These are phyloP conservation scores for Gulo gulo DNA, from an alignment of 2,113 vertebrate genomes.

Conservation along the genomic window DNA sequence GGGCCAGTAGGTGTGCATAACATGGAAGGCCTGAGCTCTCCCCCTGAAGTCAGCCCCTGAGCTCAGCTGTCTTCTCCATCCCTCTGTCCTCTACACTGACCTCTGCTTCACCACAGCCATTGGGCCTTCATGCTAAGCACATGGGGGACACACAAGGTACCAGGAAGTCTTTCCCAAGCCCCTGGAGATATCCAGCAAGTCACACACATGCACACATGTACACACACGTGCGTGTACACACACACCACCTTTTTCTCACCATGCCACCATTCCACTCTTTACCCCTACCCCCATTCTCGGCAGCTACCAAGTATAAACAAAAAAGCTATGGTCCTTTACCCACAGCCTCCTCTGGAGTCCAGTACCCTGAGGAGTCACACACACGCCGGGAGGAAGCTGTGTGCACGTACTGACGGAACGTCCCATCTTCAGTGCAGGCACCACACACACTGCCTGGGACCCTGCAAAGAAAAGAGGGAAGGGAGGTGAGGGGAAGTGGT, in stretches of 20 bases:
- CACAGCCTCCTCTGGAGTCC: constrained; percentile 97
- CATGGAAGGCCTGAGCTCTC: background rate
- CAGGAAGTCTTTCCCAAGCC: background rate
- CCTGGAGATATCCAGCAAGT: background rate
- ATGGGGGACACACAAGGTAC: background rate
- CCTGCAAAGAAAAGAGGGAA: constrained; percentile 65
- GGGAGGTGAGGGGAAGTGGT: background rate
- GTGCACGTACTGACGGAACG: constrained; percentile 90
- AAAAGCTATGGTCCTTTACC: constrained; percentile 83
- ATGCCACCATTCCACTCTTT: background rate
- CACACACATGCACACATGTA: background rate
- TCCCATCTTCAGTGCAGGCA: constrained; percentile 89
- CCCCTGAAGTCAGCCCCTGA: background rate
- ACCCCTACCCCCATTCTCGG: background rate
- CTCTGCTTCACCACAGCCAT: background rate
- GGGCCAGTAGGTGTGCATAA: background rate
- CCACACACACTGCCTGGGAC: constrained; percentile 83
- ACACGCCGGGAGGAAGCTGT: constrained; percentile 91
- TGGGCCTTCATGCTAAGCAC: no score
- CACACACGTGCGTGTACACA: background rate
- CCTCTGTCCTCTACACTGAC: background rate
- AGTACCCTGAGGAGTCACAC: constrained; percentile 96
- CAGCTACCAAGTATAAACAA: background rate
- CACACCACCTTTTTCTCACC: background rate
- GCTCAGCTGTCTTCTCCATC: background rate